Conservation (phyloP, 2,888 invertebrate genomes). For the Embidobia sp. region DNA sequence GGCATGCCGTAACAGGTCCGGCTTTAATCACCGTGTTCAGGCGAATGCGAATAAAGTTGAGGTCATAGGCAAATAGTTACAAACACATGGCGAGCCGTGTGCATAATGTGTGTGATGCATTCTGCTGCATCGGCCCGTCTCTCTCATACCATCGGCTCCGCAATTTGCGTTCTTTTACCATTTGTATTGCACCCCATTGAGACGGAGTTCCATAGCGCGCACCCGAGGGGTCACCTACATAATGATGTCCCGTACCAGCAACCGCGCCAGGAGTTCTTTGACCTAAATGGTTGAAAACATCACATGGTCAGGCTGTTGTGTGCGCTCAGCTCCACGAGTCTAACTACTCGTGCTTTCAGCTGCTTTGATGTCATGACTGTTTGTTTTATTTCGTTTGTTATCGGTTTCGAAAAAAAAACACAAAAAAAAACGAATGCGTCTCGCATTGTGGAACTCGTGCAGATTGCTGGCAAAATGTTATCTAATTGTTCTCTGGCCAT, state of each 20-base stretch:
- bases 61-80: constrained; percentile 45
- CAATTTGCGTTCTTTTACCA: no score
- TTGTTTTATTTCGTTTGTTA: no score
- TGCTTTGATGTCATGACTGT: no score
- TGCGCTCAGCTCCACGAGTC: constrained; percentile 18
- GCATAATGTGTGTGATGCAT: constrained; percentile 11
- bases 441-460: no score
- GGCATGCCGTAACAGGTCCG: neutral
- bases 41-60: constrained; percentile 16
- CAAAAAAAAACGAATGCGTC: no score
- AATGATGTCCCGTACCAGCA: constrained; percentile 68
- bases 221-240: constrained; percentile 71
- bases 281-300: constrained; percentile 61
- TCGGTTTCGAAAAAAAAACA: no score
- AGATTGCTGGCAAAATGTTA: no score
- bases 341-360: no score
- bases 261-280: constrained; percentile 72
- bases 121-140: constrained; percentile 3
- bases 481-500: no score
- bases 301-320: constrained; percentile 14
- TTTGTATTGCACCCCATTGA: constrained; percentile 36
- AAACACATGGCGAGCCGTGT: constrained; percentile 41
- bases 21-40: constrained; percentile 25
- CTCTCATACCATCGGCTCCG: constrained; percentile 2
- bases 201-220: constrained; percentile 66